A percentile compares a stretch with the other conserved stretches of the same genome.
Conservation (phyloP, 1,140 invertebrate genomes). For the Acyrthosiphon pisum region DNA sequence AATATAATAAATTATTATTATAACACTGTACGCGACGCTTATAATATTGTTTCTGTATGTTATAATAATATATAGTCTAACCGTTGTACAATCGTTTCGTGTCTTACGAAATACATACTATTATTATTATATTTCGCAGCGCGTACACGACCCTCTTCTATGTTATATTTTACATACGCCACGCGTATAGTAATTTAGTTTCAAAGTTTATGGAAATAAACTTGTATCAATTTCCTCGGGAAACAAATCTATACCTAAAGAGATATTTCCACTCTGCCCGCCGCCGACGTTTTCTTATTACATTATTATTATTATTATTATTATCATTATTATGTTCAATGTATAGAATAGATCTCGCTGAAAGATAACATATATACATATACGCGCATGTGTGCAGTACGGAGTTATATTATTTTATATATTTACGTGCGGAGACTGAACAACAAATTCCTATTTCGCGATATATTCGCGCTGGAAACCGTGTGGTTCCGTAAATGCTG, state of each 20-base stretch:
- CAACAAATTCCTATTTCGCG: background rate
- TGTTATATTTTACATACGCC: background rate
- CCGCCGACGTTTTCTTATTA: background rate
- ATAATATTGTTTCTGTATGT: background rate
- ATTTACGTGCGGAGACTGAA: constrained; percentile 1
- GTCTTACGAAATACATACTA: background rate
- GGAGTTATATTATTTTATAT: background rate
- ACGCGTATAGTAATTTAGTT: constrained; percentile 36
- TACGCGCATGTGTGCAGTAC: background rate
- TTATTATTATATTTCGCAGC: background rate
- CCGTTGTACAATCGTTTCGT: background rate
- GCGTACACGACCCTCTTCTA: background rate
- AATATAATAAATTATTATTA: background rate
- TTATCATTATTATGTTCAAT: background rate
- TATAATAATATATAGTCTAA: background rate
- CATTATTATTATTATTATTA: background rate
- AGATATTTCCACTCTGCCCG: background rate
- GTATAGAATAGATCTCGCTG: background rate
- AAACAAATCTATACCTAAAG: constrained; percentile 46
- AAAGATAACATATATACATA: background rate
- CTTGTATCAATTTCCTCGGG: constrained; percentile 44
- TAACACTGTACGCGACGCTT: background rate
- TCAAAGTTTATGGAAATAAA: constrained; percentile 46
- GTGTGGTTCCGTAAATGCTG: background rate
- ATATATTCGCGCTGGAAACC: background rate